Conservation (phyloP, 2,888 invertebrate species). For the Chelonus formosanus region DNA sequence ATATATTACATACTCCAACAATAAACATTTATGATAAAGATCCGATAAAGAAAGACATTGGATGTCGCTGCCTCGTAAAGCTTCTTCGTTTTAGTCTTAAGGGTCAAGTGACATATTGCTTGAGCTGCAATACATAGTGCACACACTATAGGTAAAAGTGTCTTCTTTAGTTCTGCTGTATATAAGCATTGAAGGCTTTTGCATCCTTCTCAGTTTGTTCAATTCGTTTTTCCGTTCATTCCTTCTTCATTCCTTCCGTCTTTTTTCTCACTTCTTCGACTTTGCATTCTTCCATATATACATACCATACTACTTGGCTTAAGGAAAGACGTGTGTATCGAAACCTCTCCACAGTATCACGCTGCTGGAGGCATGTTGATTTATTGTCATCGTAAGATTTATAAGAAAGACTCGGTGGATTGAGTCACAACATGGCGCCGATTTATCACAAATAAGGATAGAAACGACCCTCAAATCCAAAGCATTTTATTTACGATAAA, state of each 20-base stretch:
- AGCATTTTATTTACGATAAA: not conserved
- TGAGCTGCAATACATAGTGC: conserved; percentile 37
- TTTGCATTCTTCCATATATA: conserved; percentile 13
- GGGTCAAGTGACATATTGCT: conserved; percentile 49
- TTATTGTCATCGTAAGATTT: conserved; percentile 62
- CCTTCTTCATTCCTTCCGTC: not conserved
- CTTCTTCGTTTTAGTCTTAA: conserved; percentile 17
- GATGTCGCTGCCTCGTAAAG: conserved; percentile 1
- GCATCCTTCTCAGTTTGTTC: conserved; percentile 50
- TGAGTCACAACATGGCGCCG: conserved; percentile 65
- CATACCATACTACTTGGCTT: conserved; percentile 17
- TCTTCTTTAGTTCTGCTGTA: conserved; percentile 3
- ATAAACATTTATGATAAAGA: conserved; percentile 6
- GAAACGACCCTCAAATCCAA: conserved; percentile 47
- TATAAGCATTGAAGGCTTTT: conserved; percentile 47
- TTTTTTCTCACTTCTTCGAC: not conserved
- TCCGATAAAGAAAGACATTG: conserved; percentile 14
- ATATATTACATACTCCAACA: not conserved
- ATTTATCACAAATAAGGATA: conserved; percentile 63
- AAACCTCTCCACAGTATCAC: conserved; percentile 54
- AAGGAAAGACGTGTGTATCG: conserved; percentile 49
- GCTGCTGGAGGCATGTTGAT: conserved; percentile 63
- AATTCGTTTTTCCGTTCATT: conserved; percentile 17
- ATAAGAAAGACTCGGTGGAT: conserved; percentile 63
- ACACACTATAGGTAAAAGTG: conserved; percentile 39